These are phyloP conservation scores for Ia io DNA, from an alignment of 2,113 vertebrate genomes.

Conservation along the genomic window DNA sequence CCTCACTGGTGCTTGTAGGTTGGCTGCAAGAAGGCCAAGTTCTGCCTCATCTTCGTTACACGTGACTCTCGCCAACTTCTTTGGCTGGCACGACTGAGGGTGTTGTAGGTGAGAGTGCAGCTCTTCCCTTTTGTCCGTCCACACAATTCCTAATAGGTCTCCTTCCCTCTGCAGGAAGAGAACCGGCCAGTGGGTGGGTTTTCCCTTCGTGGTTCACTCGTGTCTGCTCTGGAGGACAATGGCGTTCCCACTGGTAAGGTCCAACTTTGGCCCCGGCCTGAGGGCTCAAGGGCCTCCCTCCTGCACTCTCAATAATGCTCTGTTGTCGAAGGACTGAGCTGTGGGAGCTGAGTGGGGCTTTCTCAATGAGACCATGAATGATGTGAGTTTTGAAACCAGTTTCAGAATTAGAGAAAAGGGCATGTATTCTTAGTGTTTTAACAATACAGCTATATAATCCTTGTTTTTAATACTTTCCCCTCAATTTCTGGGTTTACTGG, in stretches of 20 bases:
- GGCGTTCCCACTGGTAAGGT: slow-evolving; percentile 92
- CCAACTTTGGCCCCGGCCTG: background rate
- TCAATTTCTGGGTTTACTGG: background rate
- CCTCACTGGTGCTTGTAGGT: background rate
- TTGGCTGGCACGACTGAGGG: background rate
- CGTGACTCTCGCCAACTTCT: background rate
- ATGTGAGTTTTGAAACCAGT: slow-evolving; percentile 4
- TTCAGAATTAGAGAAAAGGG: slow-evolving; percentile 29
- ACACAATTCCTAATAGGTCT: background rate
- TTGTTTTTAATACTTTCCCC: background rate
- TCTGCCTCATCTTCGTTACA: background rate
- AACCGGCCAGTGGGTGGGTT: slow-evolving; percentile 92
- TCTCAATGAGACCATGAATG: background rate
- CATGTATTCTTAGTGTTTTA: background rate
- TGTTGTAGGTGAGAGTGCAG: background rate
- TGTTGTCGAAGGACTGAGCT: background rate
- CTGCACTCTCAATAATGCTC: background rate
- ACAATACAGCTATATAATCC: background rate
- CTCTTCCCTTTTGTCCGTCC: background rate
- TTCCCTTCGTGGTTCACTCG: slow-evolving; percentile 90
- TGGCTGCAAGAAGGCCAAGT: background rate
- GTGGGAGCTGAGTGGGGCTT: background rate
- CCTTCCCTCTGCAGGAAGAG: slow-evolving; percentile 86
- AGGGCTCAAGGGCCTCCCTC: background rate
- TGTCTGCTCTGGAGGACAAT: slow-evolving; percentile 94